Evolutionary conservation across 1,140 invertebrate species (phyloP).

Genomic region (Nomia melanderi): DNA sequence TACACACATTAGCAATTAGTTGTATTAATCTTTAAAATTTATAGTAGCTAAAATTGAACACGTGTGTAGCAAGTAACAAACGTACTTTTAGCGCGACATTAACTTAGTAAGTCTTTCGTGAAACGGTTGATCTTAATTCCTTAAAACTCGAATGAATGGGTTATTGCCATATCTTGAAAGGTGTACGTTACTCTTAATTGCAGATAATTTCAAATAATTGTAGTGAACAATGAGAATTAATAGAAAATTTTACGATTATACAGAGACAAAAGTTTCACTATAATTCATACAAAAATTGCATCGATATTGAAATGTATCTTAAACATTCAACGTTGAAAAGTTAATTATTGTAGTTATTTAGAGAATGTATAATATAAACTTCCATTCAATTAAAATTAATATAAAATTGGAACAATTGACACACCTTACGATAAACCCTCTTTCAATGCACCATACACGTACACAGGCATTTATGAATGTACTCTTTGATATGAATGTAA

Average conservation of each 20-base stretch:
- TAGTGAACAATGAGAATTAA: neutral
- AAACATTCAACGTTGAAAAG: neutral
- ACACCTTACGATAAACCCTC: constrained; percentile 9
- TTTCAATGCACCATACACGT: constrained; percentile 19
- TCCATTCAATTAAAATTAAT: neutral
- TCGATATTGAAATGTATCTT: neutral
- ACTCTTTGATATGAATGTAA: constrained; percentile 3
- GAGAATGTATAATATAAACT: constrained; percentile 1
- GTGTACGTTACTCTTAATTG: neutral
- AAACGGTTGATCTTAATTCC: neutral
- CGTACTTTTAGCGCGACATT: neutral
- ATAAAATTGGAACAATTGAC: constrained; percentile 19
- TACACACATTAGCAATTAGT: neutral
- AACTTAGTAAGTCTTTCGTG: neutral
- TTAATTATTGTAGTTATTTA: neutral
- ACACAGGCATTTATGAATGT: constrained; percentile 34
- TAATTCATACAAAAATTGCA: neutral
- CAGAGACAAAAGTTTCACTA: neutral
- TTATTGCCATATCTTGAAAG: neutral
- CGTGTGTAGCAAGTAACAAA: neutral
- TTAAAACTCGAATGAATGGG: neutral
- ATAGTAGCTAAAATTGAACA: constrained; percentile 16
- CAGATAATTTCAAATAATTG: neutral
- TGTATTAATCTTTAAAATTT: neutral
- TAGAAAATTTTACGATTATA: neutral